phyloP scores from a whole-genome alignment of 1,140 invertebrate genomes.

The Penaeus chinensis region DNA sequence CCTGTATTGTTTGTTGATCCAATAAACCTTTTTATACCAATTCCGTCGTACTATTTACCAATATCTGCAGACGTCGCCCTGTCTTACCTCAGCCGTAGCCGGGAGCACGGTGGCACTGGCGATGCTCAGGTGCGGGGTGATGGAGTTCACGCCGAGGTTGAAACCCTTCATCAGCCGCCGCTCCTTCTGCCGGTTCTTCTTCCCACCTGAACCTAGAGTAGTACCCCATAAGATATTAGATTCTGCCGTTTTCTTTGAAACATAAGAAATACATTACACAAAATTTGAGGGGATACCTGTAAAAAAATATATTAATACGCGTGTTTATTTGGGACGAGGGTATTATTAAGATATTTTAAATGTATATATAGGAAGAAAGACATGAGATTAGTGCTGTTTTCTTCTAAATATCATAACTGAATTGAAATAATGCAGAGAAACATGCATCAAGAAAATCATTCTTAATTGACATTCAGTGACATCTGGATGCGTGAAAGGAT shows the following conservation, averaged over 20 bases:
- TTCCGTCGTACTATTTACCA: not conserved
- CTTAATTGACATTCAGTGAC: not conserved
- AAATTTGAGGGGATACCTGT: too few relatives aligned
- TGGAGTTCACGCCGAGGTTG: conserved; percentile 75
- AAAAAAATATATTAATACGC: too few relatives aligned
- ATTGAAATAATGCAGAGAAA: conserved; percentile 2
- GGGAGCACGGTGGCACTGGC: conserved; percentile 48
- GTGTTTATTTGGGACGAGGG: not conserved
- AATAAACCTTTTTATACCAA: conserved; percentile 7
- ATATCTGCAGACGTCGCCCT: not conserved
- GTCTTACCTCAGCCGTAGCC: conserved; percentile 56
- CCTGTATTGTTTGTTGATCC: not conserved
- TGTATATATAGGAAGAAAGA: conserved; percentile 33
- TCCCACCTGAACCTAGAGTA: conserved; percentile 82
- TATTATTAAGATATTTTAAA: conserved; percentile 9
- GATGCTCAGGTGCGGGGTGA: conserved; percentile 35
- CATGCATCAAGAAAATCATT: not conserved
- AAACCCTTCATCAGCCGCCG: conserved; percentile 93
- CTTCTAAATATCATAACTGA: conserved; percentile 1
- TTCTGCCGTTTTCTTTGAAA: not conserved
- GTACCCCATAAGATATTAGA: conserved; percentile 34
- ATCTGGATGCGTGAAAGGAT: not conserved
- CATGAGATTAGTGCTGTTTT: conserved; percentile 35
- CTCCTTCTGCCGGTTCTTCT: conserved; percentile 93
- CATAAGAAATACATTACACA: not conserved